phyloP scores from a whole-genome alignment of 2,113 vertebrate genomes.

The Noturus placidus region DNA sequence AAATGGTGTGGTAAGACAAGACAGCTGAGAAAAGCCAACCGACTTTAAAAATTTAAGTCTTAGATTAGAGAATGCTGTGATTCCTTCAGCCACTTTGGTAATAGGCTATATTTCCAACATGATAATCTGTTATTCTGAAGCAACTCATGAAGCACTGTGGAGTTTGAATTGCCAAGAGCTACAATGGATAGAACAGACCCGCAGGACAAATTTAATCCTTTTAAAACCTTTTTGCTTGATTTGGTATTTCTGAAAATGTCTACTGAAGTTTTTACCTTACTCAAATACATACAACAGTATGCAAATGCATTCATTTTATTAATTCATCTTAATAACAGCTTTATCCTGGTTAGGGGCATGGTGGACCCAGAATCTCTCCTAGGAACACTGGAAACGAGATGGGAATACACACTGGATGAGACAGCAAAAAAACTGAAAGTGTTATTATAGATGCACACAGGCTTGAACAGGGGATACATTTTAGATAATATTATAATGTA shows the following conservation, averaged over 20 bases:
- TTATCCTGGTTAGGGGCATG: background rate
- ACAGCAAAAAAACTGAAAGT: background rate
- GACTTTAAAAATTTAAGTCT: background rate
- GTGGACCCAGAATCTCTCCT: background rate
- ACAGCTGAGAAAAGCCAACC: background rate
- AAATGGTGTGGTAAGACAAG: background rate
- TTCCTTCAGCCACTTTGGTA: background rate
- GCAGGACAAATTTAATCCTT: background rate
- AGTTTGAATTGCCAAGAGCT: background rate
- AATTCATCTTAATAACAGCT: background rate
- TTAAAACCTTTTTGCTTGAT: background rate
- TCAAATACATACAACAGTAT: background rate
- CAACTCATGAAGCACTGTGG: background rate
- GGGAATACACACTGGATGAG: background rate
- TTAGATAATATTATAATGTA: background rate
- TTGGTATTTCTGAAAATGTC: background rate
- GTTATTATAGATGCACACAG: background rate
- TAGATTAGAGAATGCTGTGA: background rate
- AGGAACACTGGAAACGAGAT: background rate
- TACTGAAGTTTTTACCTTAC: background rate
- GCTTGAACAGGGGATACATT: background rate
- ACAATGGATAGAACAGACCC: background rate
- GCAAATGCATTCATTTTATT: background rate
- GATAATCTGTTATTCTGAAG: background rate
- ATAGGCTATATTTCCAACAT: background rate